These are phyloP conservation scores for Macrophya annulata DNA, from an alignment of 2,888 invertebrate species.

Conservation along the genomic window DNA sequence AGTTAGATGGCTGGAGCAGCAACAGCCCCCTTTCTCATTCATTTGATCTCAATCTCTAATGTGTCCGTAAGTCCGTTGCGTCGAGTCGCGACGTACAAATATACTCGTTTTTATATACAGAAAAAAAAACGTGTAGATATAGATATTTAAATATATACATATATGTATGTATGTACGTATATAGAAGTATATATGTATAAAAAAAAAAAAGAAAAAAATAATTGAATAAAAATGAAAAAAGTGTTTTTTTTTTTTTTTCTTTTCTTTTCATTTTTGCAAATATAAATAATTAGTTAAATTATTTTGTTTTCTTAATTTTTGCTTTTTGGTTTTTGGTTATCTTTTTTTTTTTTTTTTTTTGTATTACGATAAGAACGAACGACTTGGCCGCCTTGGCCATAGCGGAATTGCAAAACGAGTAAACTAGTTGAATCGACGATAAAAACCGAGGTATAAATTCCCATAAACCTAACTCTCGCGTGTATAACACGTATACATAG, in stretches of 20 bases:
- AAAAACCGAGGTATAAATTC: not conserved
- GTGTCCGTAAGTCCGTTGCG: not conserved
- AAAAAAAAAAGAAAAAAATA: not conserved
- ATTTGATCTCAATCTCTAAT: slow-evolving; percentile 4
- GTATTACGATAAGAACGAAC: not conserved
- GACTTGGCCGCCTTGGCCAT: not conserved
- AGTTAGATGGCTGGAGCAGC: too few species aligned
- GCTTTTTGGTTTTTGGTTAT: too few species aligned
- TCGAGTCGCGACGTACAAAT: not conserved
- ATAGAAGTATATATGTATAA: too few species aligned
- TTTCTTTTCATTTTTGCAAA: too few species aligned
- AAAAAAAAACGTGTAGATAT: not conserved
- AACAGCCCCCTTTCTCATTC: not conserved
- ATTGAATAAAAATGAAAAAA: too few species aligned
- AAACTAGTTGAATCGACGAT: not conserved
- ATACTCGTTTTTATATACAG: not conserved
- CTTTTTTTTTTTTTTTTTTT: too few species aligned
- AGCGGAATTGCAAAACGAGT: not conserved
- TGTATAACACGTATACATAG: not conserved
- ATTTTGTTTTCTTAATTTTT: too few species aligned
- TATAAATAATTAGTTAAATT: too few species aligned
- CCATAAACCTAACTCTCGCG: not conserved
- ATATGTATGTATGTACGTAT: too few species aligned
- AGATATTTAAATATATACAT: too few species aligned
- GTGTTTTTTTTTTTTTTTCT: too few species aligned